phyloP scores from a whole-genome alignment of 2,113 vertebrate species.

The Morone saxatilis region DNA sequence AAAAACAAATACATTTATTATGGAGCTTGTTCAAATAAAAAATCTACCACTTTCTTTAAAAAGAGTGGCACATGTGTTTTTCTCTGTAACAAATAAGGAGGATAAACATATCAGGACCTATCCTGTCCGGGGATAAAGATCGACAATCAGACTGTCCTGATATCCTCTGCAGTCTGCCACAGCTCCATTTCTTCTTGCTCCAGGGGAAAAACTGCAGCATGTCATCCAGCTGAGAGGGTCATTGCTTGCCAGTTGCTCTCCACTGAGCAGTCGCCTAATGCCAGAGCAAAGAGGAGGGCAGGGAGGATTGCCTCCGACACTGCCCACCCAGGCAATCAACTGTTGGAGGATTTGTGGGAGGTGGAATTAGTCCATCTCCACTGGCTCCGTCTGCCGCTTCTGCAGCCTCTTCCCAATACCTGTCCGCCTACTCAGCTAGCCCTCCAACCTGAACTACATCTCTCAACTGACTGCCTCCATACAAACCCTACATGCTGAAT shows the following conservation, averaged over 20 bases:
- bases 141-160: conserved; percentile 56
- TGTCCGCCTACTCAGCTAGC: conserved; percentile 74
- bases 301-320: conserved; percentile 77
- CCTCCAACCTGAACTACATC: conserved; percentile 69
- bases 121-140: conserved; percentile 58
- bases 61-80: conserved; percentile 1
- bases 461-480: conserved; percentile 67
- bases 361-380: conserved; percentile 76
- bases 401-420: conserved; percentile 74
- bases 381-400: conserved; percentile 65
- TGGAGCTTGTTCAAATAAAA: conserved; percentile 5
- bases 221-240: conserved; percentile 79
- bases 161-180: conserved; percentile 62
- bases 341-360: conserved; percentile 81
- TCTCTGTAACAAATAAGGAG: conserved; percentile 45
- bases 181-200: conserved; percentile 70
- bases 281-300: conserved; percentile 77
- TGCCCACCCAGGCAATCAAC: conserved; percentile 82
- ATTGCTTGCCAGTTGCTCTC: conserved; percentile 78
- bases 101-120: conserved; percentile 53
- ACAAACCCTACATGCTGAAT: conserved; percentile 47
- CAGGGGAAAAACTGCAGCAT: conserved; percentile 65
- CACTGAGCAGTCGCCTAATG: conserved; percentile 76
- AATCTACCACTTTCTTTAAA: background rate
- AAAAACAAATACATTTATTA: conserved; percentile 14